Conservation (phyloP, 2,888 invertebrate genomes). For the Phoenoteleia sp. region DNA sequence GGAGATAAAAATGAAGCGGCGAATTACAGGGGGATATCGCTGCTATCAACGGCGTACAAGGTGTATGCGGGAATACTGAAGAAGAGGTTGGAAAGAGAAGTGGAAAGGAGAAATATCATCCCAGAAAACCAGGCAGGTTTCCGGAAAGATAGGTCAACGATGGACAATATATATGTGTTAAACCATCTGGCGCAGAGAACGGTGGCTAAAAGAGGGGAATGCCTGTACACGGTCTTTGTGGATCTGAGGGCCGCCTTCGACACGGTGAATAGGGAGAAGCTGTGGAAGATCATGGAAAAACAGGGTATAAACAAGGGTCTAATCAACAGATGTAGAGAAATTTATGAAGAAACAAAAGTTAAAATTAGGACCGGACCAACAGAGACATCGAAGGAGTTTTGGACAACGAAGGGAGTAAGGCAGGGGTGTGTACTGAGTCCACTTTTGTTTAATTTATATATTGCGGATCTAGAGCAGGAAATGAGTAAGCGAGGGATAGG, state of each 20-base stretch:
- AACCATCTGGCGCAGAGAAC: background rate
- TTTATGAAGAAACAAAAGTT: too few species aligned
- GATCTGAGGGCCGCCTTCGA: too few species aligned
- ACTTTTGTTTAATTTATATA: background rate
- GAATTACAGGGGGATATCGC: too few species aligned
- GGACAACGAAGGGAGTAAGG: background rate
- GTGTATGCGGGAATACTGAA: background rate
- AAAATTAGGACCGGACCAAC: too few species aligned
- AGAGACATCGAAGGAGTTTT: background rate
- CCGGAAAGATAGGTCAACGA: background rate
- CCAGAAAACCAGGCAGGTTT: slow-evolving; percentile 2
- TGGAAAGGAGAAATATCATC: background rate
- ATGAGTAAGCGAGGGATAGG: background rate
- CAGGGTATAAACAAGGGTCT: too few species aligned
- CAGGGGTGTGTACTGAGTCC: background rate
- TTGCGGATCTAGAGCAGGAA: background rate
- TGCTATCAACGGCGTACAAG: background rate
- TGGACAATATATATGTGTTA: background rate
- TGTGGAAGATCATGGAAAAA: too few species aligned
- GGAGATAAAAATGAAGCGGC: too few species aligned
- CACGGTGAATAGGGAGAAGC: too few species aligned
- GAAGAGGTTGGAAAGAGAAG: background rate
- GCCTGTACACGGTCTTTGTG: too few species aligned
- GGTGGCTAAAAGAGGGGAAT: too few species aligned
- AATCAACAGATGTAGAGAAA: too few species aligned